Evolutionary conservation across 2,888 invertebrate species (phyloP).

Genomic region (Euclidia mi): DNA sequence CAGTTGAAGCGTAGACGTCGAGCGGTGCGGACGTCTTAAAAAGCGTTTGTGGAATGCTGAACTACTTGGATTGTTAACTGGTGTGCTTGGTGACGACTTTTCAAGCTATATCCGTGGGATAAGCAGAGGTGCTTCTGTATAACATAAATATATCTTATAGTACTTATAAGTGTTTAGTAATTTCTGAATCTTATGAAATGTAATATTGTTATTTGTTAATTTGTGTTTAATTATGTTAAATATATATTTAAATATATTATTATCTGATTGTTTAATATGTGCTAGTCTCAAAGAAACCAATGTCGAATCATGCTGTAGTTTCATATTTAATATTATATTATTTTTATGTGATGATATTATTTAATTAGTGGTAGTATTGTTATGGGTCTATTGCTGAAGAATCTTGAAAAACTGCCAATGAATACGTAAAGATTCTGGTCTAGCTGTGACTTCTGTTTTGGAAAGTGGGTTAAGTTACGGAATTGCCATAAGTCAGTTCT

Average conservation of each 20-base stretch:
- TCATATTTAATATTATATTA: conserved; percentile 6
- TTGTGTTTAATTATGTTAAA: conserved; percentile 11
- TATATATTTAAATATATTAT: conserved; percentile 2
- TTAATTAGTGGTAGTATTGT: conserved; percentile 20
- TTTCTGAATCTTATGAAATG: conserved; percentile 39
- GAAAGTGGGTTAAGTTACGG: too few relatives aligned
- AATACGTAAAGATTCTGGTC: too few relatives aligned
- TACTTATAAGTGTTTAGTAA: conserved; percentile 52
- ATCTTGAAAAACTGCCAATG: too few relatives aligned
- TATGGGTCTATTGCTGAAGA: too few relatives aligned
- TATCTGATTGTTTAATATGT: conserved; percentile 1
- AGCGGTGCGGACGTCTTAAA: conserved; percentile 55
- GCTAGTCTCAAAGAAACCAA: conserved; percentile 7
- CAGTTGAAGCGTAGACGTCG: conserved; percentile 48
- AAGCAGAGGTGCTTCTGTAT: conserved; percentile 57
- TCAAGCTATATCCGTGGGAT: conserved; percentile 40
- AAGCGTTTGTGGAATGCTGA: conserved; percentile 36
- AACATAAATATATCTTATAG: conserved; percentile 42
- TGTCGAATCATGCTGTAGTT: conserved; percentile 12
- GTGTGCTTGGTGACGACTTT: conserved; percentile 30
- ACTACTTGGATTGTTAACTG: conserved; percentile 42
- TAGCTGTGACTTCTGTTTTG: too few relatives aligned
- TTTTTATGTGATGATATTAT: conserved; percentile 20
- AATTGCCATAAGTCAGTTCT: too few relatives aligned
- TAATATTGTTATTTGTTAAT: conserved; percentile 12